Base-by-base conservation (phyloP, 2,113 vertebrate genomes). In the Chaenogobius annularis region DNA sequence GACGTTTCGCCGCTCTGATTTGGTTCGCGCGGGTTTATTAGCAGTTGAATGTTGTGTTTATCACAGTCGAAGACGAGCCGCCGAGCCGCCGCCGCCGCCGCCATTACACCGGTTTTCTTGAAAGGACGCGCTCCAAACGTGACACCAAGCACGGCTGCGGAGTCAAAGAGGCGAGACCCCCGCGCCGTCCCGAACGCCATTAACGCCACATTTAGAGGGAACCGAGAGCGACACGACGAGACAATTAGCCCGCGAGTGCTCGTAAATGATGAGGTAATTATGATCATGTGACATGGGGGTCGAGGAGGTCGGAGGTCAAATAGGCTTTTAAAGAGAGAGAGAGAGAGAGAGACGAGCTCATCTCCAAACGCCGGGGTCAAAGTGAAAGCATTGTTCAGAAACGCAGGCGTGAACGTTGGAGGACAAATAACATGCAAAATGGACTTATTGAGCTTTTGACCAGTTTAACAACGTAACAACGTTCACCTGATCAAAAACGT, bases 261-360 rank as follows among this genome's bases (percentile, higher is more conserved):
- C 64, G 13, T 47, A 44, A 63, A 46, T 23, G 64, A 47, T 14
- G n/a, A 46, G 64, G n/a, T 66, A 44, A 66, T 44, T 46, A 66
- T 22, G 40, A 66, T 46, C 43, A 15, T 46, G 17, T 47, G 64
- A 66, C 40, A 15, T 4, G 20, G 43, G 43, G 61, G 17, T 61
- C 8, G 35, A 40, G 35, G 61, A 63, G 61, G 3, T 63, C 61
- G 20, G 10, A 43, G 61, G 31, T 63, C 35, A 63, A 63, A 63
- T n/a, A 5, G 35, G 61, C 9, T 63, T 63, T 63, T 12, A 63
- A n/a, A 63, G 35, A 63, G 35, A 31, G 26, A 1, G 26, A 63
- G 6, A 63, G 11, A 63, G 35, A 63, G 35, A 31, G 26, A 1
- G 26, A 63, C 17, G 17, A 63, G 14, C 58, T 61, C 58, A 35